Base-by-base conservation (phyloP, 2,888 invertebrate species). In the Pandemis heparana region DNA sequence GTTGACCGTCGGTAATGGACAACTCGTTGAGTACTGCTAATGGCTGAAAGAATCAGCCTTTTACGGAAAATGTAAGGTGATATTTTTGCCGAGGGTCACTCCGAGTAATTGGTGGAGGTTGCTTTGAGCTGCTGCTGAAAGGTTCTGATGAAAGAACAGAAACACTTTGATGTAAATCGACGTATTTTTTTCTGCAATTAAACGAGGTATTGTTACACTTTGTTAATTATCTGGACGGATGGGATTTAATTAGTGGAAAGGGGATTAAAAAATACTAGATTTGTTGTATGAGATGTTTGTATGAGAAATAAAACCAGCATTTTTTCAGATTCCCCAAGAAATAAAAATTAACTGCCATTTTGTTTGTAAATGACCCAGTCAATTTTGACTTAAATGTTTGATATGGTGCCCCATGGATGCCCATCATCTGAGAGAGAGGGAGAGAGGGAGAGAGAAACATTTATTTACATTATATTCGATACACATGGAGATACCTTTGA, bases 61-160 rank as follows among this genome's bases (percentile, higher is more conserved):
- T 63, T 56, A 48, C 32, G 23, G 43, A 61, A 71, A 71, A 71
- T 41, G 73, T 48, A 73, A 73, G 73, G 73, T 68, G 73, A 73
- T 73, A 73, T 63, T 64, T 32, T 63, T 64, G 59, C n/a, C 39
- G 59, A 73, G 48, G 68, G 68, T 59, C 67, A 59, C 72, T 71
- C 18, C 16, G 6, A n/a, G 63, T 68, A 73, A 73, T 68, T 73
- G 68, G 46, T 61, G 1, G 18, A 48, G 23, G 1, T 32, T 32
- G 23, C 38, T 23, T 48, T 46, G 46, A 41, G 51, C 14, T 56
- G 56, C 60, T 38, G 38, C 38, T 14, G 62, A 16, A 61, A 71
- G 66, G 61, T 16, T 63, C 41, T 23, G 43, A 8, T 18, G 18
- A 46, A 63, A 46, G 62, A 43, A 62, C 9, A 41, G 6, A 56